phyloP scores from a whole-genome alignment of 2,888 invertebrate genomes.

The Notodonta dromedarius region DNA sequence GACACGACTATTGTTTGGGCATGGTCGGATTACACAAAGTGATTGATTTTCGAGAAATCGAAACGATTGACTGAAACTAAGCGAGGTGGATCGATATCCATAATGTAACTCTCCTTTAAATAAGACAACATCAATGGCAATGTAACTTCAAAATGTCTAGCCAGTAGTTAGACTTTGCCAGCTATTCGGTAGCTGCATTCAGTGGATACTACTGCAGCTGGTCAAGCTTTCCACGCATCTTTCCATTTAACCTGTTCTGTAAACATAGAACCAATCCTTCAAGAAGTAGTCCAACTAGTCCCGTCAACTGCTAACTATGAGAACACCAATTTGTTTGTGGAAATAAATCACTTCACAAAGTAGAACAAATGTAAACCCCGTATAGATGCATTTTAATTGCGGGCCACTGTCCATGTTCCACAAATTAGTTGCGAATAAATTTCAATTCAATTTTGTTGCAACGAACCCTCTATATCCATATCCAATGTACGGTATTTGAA shows the following conservation, averaged over 20 bases:
- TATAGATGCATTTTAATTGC: not conserved
- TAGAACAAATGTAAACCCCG: not conserved
- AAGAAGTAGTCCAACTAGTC: no score
- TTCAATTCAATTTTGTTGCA: not conserved
- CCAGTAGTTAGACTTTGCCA: no score
- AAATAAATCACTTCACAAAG: not conserved
- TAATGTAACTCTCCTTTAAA: not conserved
- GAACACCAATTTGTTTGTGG: not conserved
- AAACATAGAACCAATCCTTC: no score
- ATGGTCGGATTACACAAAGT: constrained; percentile 1
- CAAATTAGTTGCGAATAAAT: not conserved
- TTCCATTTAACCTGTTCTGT: no score
- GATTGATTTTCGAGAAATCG: constrained; percentile 2
- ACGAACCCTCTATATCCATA: not conserved
- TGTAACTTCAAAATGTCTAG: not conserved
- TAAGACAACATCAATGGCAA: not conserved
- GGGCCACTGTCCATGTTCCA: not conserved
- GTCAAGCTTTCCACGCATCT: no score
- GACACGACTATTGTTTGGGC: constrained; percentile 3
- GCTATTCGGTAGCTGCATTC: no score
- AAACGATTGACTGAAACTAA: not conserved
- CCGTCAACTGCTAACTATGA: no score
- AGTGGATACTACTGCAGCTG: no score
- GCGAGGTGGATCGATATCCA: not conserved
- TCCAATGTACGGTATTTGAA: not conserved